Evolutionary conservation across 2,888 invertebrate genomes (phyloP), one percentile per base, ranked within the genome.

Genomic region (Pammene fasciana): DNA sequence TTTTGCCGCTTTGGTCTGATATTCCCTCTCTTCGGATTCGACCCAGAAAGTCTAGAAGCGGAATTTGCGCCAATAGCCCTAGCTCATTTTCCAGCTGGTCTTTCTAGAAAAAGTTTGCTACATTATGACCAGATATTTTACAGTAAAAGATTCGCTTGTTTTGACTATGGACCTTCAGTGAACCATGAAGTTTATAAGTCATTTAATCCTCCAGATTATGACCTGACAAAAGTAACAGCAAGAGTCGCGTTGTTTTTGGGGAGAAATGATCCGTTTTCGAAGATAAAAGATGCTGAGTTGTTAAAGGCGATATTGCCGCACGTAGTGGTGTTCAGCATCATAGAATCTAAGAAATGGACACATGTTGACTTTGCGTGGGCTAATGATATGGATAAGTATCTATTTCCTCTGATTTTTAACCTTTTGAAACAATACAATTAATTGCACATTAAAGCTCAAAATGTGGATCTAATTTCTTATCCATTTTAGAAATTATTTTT

Each of bases 251-350:
- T 94, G 13, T 88, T 93, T 71, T 92, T 87, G 67, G 93, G 93
- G 6, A 83, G 79, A 0, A 92, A 93, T 54, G 95, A 95, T 74
- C 90, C 87, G 79, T 75, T 94, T 16, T 88, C 94, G 0, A 74
- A 78, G 0, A 14, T 82, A 9, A 61, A 75, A 36, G 82, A 84
- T 64, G 79, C 79, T 0, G 67, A 72, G 0, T 57, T 72, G 5
- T 67, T 83, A 5, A 71, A 73, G 26, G 66, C 71, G n/a, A 54
- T 50, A 8, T 71, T 86, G 10, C 79, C 81, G 0, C 84, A 83
- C 68, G 79, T 82, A 4, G 75, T 78, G 0, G 71, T 76, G 4
- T 82, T 78, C 57, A 71, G 67, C 0, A 65, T 82, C 2, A 68
- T 84, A 57, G 71, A 77, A 4, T 70, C 74, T 8, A 74, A 76